phyloP scores from a whole-genome alignment of 2,797 vertebrate species.

The Crenuchus spilurus region DNA sequence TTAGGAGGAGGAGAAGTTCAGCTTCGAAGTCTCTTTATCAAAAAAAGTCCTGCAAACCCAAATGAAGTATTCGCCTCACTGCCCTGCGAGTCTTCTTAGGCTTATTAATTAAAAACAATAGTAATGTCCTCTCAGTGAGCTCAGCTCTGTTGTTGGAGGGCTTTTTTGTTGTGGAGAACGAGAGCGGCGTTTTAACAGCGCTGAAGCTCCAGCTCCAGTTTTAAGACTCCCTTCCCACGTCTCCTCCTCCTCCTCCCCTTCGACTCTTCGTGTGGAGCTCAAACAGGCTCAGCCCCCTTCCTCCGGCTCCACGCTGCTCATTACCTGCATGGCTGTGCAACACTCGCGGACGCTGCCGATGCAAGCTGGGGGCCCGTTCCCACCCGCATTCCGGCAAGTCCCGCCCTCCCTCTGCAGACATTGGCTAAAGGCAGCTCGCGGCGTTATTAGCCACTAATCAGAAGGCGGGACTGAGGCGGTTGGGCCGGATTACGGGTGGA shows the following conservation, averaged over 20 bases:
- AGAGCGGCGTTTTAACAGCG: slow-evolving; percentile 62
- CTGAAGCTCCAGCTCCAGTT: slow-evolving; percentile 79
- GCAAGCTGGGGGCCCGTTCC: too few species aligned
- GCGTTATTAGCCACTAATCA: too few species aligned
- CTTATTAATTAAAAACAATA: not conserved
- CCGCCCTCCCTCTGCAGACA: not conserved
- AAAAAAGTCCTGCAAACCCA: slow-evolving; percentile 8
- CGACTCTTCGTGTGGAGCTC: slow-evolving; percentile 70
- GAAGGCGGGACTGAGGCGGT: too few species aligned
- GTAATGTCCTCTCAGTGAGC: slow-evolving; percentile 21
- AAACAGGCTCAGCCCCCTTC: slow-evolving; percentile 85
- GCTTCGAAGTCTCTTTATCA: slow-evolving; percentile 32
- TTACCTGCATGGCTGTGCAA: slow-evolving; percentile 39
- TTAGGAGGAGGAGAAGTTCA: slow-evolving; percentile 53
- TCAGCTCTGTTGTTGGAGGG: slow-evolving; percentile 56
- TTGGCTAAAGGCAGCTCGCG: too few species aligned
- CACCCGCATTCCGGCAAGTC: not conserved
- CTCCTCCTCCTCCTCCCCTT: slow-evolving; percentile 64
- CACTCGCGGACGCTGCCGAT: slow-evolving; percentile 34
- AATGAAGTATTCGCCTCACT: not conserved
- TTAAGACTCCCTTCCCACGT: slow-evolving; percentile 77
- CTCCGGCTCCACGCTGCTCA: slow-evolving; percentile 61
- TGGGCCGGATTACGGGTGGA: too few species aligned
- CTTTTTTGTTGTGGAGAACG: slow-evolving; percentile 51
- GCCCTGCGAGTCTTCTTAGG: not conserved